A percentile compares a stretch with the other conserved stretches of the same genome.
These are phyloP conservation scores for Ornithoptera priamus DNA, from an alignment of 2,888 invertebrate species.

Conservation along the genomic window DNA sequence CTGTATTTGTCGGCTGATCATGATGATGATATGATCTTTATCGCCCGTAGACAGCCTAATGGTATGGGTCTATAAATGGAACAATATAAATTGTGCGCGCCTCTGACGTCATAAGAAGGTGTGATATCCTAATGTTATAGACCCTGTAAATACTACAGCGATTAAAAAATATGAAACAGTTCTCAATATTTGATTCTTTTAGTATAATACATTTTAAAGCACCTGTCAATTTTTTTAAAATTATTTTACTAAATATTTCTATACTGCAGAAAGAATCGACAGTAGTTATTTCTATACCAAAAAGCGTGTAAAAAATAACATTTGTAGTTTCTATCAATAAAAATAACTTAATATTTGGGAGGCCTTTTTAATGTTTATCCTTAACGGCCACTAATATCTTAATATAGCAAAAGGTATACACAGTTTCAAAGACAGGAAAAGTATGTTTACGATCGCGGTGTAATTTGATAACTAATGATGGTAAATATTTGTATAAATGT, in stretches of 20 bases:
- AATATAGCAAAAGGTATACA: constrained; percentile 4
- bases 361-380: constrained; percentile 16
- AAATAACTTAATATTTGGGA: constrained; percentile 14
- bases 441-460: constrained; percentile 20
- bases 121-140: constrained; percentile 16
- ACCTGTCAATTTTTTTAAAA: too few relatives aligned
- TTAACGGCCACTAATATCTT: constrained; percentile 5
- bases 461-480: constrained; percentile 2
- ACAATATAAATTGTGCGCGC: constrained; percentile 19
- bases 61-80: constrained; percentile 15
- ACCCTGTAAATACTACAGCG: constrained; percentile 4
- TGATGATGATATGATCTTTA: neutral
- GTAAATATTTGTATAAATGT: neutral
- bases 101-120: constrained; percentile 3
- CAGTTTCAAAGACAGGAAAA: constrained; percentile 19
- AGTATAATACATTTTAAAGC: too few relatives aligned
- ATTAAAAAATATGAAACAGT: too few relatives aligned
- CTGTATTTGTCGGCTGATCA: too few relatives aligned
- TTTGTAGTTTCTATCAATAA: neutral
- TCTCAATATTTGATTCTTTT: too few relatives aligned
- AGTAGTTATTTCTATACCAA: neutral
- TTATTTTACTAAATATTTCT: too few relatives aligned
- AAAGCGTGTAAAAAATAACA: neutral
- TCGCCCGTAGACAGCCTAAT: constrained; percentile 5
- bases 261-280: too few relatives aligned